A percentile compares a stretch with the other conserved stretches of the same genome.
Conservation (phyloP, 2,797 vertebrate species). For the Sorex maritimensis region DNA sequence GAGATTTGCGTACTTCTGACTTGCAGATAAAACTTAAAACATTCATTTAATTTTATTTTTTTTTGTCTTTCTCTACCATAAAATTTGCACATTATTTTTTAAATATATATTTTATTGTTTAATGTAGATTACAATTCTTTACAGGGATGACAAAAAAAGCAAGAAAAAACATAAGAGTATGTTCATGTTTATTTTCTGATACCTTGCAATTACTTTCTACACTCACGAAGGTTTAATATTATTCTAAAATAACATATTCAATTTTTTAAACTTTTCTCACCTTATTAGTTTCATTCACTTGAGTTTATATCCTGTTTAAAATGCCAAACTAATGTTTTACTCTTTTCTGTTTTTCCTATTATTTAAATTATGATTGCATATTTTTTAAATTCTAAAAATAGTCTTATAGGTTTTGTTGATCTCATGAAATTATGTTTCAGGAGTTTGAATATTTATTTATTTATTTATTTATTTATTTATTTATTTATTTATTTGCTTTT, state of each 20-base stretch:
- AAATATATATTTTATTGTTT: not conserved
- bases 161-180: not conserved
- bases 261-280: not conserved
- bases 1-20: not conserved
- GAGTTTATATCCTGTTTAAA: not conserved
- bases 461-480: not conserved
- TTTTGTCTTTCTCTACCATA: not conserved
- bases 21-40: not conserved
- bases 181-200: not conserved
- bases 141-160: slow-evolving; percentile 10
- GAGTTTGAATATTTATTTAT: not conserved
- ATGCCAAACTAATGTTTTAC: slow-evolving; percentile 27
- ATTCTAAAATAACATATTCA: not conserved
- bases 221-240: not conserved
- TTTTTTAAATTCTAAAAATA: not conserved
- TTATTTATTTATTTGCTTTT: too few relatives aligned
- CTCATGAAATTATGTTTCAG: too few relatives aligned
- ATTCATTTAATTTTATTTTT: not conserved
- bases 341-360: not conserved
- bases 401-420: too few relatives aligned
- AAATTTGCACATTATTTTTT: not conserved
- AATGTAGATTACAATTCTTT: not conserved
- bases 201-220: not conserved
- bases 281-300: not conserved
- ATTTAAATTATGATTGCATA: not conserved